These are phyloP conservation scores for Parthenolecanium corni DNA, from an alignment of 2,888 invertebrate species.

Conservation along the genomic window DNA sequence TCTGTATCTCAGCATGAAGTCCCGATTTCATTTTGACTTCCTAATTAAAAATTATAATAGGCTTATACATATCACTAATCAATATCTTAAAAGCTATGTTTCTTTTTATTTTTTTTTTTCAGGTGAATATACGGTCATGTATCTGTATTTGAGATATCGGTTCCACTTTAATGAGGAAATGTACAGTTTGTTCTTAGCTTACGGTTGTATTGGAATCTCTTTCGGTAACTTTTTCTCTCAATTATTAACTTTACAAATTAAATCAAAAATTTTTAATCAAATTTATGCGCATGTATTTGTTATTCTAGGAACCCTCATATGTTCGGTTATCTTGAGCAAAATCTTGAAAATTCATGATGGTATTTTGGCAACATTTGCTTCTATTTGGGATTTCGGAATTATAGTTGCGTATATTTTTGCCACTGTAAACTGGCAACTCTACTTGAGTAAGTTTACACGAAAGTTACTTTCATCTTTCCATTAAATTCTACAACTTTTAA, in stretches of 20 bases:
- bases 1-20: too few species aligned
- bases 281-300: too few species aligned
- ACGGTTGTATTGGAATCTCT: conserved; percentile 31
- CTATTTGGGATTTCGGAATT: not conserved
- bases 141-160: conserved; percentile 32
- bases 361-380: not conserved
- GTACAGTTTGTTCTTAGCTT: conserved; percentile 33
- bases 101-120: too few species aligned
- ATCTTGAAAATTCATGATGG: not conserved
- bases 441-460: too few species aligned
- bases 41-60: not conserved
- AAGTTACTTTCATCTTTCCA: too few species aligned
- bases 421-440: not conserved
- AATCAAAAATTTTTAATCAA: too few species aligned
- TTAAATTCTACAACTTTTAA: too few species aligned
- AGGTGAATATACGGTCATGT: conserved; percentile 32
- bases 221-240: conserved; percentile 29
- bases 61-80: too few species aligned
- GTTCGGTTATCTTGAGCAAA: not conserved
- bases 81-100: too few species aligned
- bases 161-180: conserved; percentile 33
- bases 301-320: too few species aligned
- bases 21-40: not conserved
- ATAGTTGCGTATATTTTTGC: not conserved
- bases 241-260: too few species aligned